These are phyloP conservation scores for Lamprologus callipterus DNA, from an alignment of 2,113 vertebrate species.

Conservation along the genomic window DNA sequence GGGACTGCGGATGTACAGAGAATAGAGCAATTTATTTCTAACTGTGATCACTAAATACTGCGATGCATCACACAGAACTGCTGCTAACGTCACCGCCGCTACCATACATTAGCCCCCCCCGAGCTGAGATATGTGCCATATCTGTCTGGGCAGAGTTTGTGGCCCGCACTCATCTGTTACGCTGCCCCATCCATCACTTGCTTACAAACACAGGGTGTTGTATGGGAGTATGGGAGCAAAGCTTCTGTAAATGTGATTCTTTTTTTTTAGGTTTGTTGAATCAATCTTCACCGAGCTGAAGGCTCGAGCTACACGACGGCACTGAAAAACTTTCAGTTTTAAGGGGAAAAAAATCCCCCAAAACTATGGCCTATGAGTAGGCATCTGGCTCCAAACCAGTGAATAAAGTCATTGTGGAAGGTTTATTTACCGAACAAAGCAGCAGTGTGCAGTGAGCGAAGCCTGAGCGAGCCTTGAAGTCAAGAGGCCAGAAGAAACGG, in stretches of 20 bases:
- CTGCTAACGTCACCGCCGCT: constrained; percentile 3
- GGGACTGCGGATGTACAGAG: constrained; percentile 64
- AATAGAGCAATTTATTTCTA: constrained; percentile 71
- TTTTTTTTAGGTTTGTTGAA: neutral
- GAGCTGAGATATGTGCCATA: constrained; percentile 39
- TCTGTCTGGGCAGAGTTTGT: constrained; percentile 35
- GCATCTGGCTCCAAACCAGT: constrained; percentile 10
- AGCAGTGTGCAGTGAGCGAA: constrained; percentile 21
- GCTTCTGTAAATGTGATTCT: neutral
- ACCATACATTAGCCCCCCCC: constrained; percentile 46
- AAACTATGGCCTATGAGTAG: neutral
- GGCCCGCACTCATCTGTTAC: neutral
- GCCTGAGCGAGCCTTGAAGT: neutral
- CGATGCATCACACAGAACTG: constrained; percentile 62
- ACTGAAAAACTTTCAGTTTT: neutral
- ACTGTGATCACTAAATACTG: constrained; percentile 73
- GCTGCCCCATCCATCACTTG: constrained; percentile 11
- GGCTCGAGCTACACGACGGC: neutral
- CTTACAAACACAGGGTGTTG: constrained; percentile 26
- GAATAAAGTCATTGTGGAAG: constrained; percentile 28
- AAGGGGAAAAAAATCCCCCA: neutral
- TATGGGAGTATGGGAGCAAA: neutral
- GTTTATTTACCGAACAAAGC: constrained; percentile 48
- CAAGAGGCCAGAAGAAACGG: neutral
- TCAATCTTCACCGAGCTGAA: neutral